Evolutionary conservation across 2,888 invertebrate species (phyloP), one percentile per base, ranked within the genome.

Genomic region (Sepioteuthis lessoniana): DNA sequence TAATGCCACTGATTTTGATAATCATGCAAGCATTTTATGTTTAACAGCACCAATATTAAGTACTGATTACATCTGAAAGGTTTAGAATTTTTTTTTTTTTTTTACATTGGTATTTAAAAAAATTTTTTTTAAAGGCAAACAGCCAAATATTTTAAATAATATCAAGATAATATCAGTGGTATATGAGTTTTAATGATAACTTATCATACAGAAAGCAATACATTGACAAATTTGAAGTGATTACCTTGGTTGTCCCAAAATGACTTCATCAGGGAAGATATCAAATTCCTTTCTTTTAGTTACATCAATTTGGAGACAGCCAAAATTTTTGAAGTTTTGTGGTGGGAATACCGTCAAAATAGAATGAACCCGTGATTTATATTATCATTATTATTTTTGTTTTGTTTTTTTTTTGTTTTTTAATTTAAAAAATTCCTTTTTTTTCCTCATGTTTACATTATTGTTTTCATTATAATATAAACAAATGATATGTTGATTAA

Each of bases 321-420:
- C 76, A n/a, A 76, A 76, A n/a, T 35, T 76, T 31, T 2, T 1
- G n/a, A 76, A 76, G 76, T 76, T 76, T n/a, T n/a, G 76, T 16
- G 3, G n/a, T 76, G 16, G 76, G 76, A 76, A 76, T 76, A 76
- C 35, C 25, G 19, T 13, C 76, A 76, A n/a, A 76, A 76, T 35
- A 76, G 76, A 76, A 76, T n/a, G 76, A 76, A 76, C 76, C 76
- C 76, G 76, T 76, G 76, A 76, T 76, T 76, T 76, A n/a, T 76
- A n/a, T 76, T 76, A 4, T 35, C n/a, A n/a, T n/a, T n/a, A n/a
- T n/a, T n/a, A n/a, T n/a, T n/a, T n/a, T n/a, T n/a, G n/a, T n/a
- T n/a, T n/a, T n/a, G n/a, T n/a, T n/a, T n/a, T n/a, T n/a, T n/a
- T n/a, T n/a, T n/a, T n/a, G n/a, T 76, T 76, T 31, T 76, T 76